These are phyloP conservation scores for Auanema sp. DNA, from an alignment of 2,888 invertebrate genomes.

Conservation along the genomic window DNA sequence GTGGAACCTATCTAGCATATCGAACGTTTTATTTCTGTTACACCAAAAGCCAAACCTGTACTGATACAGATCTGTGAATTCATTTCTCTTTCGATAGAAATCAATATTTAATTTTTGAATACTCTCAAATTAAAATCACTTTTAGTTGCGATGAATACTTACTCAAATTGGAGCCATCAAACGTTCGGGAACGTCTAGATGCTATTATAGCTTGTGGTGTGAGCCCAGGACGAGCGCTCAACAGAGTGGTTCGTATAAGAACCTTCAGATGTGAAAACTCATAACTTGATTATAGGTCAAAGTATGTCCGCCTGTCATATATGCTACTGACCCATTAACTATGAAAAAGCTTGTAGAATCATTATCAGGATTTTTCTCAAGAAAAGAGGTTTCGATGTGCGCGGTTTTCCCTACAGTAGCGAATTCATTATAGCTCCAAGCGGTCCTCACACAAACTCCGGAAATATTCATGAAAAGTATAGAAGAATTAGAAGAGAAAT, in stretches of 20 bases:
- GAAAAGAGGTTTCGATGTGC: conserved; percentile 31
- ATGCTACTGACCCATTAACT: conserved; percentile 30
- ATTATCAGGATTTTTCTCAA: conserved; percentile 40
- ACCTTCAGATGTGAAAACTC: background rate
- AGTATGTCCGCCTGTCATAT: conserved; percentile 38
- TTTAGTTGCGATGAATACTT: too few species aligned
- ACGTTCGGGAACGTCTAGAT: conserved; percentile 18
- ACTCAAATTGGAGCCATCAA: too few species aligned
- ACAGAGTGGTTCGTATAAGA: conserved; percentile 10
- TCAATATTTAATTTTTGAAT: too few species aligned
- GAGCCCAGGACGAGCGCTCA: conserved; percentile 20
- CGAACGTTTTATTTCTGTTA: too few species aligned
- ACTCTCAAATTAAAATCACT: too few species aligned
- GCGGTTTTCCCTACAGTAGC: too few species aligned
- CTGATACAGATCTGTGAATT: too few species aligned
- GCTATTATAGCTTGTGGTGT: conserved; percentile 30
- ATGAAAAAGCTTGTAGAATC: conserved; percentile 33
- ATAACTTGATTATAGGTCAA: conserved; percentile 20
- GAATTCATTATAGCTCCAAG: conserved; percentile 42
- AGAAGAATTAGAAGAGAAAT: conserved; percentile 57
- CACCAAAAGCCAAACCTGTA: too few species aligned
- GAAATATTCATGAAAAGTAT: conserved; percentile 50
- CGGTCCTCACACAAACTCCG: conserved; percentile 36
- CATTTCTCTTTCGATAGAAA: too few species aligned
- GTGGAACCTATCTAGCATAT: too few species aligned